These are phyloP conservation scores for Scyliorhinus canicula DNA, from an alignment of 2,797 vertebrate species.

Conservation along the genomic window DNA sequence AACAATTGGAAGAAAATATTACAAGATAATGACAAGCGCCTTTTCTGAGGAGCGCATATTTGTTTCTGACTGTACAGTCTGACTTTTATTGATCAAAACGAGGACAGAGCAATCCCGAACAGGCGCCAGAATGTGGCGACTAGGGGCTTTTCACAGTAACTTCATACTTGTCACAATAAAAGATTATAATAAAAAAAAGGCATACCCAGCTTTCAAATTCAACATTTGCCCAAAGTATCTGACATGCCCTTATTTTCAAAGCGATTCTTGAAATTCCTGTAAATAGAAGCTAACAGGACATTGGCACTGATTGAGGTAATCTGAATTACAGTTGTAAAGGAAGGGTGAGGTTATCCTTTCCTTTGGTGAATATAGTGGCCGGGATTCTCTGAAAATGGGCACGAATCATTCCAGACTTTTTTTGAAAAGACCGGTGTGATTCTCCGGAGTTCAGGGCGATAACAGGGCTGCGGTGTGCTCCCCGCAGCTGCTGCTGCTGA, in stretches of 20 bases:
- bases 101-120: too few species aligned
- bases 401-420: too few species aligned
- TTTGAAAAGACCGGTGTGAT: too few species aligned
- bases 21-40: neutral
- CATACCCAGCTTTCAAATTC: neutral
- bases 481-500: too few species aligned
- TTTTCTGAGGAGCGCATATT: neutral
- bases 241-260: neutral
- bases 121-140: too few species aligned
- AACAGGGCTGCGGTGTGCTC: too few species aligned
- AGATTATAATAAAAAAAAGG: too few species aligned
- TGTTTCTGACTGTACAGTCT: neutral
- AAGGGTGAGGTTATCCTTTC: neutral
- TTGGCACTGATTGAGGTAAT: neutral
- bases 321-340: neutral
- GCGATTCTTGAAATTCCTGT: neutral
- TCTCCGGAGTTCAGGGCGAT: too few species aligned
- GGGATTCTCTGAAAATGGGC: too few species aligned
- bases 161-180: too few species aligned
- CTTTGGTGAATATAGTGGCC: neutral
- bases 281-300: neutral
- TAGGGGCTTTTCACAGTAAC: too few species aligned
- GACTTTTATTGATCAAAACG: neutral
- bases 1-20: neutral
- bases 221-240: neutral